A percentile compares a stretch with the other conserved stretches of the same genome.
Evolutionary conservation across 2,888 invertebrate genomes (phyloP).

Genomic region (Meiosimyza decipiens): DNA sequence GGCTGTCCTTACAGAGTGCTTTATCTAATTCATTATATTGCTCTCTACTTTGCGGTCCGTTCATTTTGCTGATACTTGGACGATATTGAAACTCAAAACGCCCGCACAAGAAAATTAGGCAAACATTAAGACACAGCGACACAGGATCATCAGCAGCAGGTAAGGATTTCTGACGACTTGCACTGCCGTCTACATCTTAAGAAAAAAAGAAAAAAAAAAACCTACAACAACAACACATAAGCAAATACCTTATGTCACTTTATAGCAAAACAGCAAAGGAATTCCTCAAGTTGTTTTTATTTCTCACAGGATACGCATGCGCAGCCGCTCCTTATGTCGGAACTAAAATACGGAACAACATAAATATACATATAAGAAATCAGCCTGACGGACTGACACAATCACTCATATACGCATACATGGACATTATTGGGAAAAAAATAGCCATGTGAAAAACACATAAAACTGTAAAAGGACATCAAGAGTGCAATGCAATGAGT

Average conservation of each 20-base stretch:
- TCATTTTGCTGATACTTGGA: slow-evolving; percentile 38
- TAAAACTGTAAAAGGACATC: not conserved
- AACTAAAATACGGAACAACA: not conserved
- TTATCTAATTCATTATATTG: slow-evolving; percentile 14
- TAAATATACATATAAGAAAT: not conserved
- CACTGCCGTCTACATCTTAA: no score
- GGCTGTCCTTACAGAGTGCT: not conserved
- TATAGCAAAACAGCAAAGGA: not conserved
- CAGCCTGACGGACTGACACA: no score
- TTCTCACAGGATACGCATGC: slow-evolving; percentile 29
- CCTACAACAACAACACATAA: not conserved
- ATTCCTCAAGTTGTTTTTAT: slow-evolving; percentile 1
- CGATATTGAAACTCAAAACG: slow-evolving; percentile 44
- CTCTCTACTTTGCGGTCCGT: slow-evolving; percentile 10
- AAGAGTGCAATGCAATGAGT: not conserved
- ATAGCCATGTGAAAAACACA: no score
- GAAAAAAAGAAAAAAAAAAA: no score
- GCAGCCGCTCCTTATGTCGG: not conserved
- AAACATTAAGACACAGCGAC: slow-evolving; percentile 46
- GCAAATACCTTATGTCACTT: slow-evolving; percentile 23
- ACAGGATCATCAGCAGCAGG: not conserved
- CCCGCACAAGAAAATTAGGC: slow-evolving; percentile 61
- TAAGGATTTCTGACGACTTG: no score
- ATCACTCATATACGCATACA: no score
- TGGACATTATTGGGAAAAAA: no score